These are phyloP conservation scores for Quadriops clusia DNA, from an alignment of 2,888 invertebrate species.

Conservation along the genomic window DNA sequence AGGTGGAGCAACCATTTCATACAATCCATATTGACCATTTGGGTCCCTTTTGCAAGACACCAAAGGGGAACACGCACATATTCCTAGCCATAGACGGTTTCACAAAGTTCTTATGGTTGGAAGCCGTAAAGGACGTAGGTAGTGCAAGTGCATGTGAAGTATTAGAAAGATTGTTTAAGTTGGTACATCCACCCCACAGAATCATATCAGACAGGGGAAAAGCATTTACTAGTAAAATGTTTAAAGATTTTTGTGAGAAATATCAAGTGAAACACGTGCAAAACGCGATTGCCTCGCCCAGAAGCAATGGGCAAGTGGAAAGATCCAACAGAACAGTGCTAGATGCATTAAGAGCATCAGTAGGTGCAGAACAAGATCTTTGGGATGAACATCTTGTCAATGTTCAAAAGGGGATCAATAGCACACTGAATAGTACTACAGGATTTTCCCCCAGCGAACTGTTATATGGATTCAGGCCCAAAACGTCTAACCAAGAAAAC, in stretches of 20 bases:
- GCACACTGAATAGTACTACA: conserved; percentile 15
- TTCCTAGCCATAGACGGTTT: conserved; percentile 18
- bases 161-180: conserved; percentile 1
- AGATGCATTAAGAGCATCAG: conserved; percentile 6
- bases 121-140: too few relatives aligned
- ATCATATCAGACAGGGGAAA: conserved; percentile 1
- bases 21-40: conserved; percentile 20
- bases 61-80: conserved; percentile 15
- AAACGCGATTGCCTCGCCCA: background rate
- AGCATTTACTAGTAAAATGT: background rate
- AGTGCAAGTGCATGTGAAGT: too few relatives aligned
- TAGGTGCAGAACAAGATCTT: conserved; percentile 10
- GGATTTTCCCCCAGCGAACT: conserved; percentile 16
- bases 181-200: background rate
- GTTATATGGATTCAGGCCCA: conserved; percentile 16
- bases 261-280: background rate
- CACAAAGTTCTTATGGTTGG: conserved; percentile 20
- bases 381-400: conserved; percentile 16
- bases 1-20: conserved; percentile 19
- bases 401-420: conserved; percentile 17
- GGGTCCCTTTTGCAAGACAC: conserved; percentile 18
- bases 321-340: conserved; percentile 9
- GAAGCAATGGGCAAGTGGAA: conserved; percentile 1
- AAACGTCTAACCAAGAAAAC: too few relatives aligned
- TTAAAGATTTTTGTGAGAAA: conserved; percentile 1